Percentiles rank a stretch among this genome's conserved stretches.
Conservation (phyloP, 2,797 vertebrate species). For the Hylomyscus alleni region DNA sequence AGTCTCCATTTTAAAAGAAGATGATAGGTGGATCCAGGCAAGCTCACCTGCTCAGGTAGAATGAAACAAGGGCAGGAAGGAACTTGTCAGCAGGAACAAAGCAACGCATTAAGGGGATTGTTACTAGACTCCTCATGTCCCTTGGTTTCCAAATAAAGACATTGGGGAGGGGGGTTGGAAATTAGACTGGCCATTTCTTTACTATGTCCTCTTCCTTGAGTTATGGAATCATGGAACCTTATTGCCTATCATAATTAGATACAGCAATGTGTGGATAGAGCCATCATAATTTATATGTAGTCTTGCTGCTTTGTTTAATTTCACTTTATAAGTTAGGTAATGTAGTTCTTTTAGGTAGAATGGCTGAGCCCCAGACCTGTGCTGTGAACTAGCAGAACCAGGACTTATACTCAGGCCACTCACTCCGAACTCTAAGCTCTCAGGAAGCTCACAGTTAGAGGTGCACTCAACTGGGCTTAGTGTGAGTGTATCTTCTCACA, state of each 20-base stretch:
- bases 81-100: not conserved
- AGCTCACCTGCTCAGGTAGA: not conserved
- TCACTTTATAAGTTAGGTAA: not conserved
- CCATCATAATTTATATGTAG: not conserved
- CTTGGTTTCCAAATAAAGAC: slow-evolving; percentile 42
- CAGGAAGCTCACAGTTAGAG: slow-evolving; percentile 1
- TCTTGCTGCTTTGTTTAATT: not conserved
- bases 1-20: not conserved
- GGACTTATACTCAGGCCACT: not conserved
- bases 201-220: not conserved
- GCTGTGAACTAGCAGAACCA: not conserved
- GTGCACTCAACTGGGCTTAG: not conserved
- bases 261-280: not conserved
- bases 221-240: not conserved
- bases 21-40: not conserved
- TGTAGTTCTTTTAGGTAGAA: not conserved
- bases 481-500: slow-evolving; percentile 23
- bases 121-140: not conserved
- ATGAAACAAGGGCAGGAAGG: not conserved
- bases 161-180: not conserved
- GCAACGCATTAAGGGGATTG: not conserved
- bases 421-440: not conserved
- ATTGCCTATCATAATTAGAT: not conserved
- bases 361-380: not conserved
- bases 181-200: slow-evolving; percentile 42